Percentiles rank a stretch among this genome's conserved stretches.
Evolutionary conservation across 2,888 invertebrate species (phyloP).

Genomic region (Pammene aurita): DNA sequence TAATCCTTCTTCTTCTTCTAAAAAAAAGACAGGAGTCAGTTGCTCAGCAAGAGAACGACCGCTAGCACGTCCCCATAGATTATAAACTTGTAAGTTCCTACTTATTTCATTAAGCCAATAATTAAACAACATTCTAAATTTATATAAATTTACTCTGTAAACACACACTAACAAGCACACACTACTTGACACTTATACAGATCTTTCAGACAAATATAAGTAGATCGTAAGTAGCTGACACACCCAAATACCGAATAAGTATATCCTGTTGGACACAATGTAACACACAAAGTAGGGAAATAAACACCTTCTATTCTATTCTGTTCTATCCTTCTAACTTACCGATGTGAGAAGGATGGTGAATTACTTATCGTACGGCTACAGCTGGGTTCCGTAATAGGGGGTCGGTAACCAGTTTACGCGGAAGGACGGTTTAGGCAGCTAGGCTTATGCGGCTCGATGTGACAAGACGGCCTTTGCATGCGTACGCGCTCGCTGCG

Average conservation of each 20-base stretch:
- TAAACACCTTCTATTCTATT: not conserved
- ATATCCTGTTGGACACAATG: not conserved
- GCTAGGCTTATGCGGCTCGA: slow-evolving; percentile 63
- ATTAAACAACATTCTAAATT: too few species aligned
- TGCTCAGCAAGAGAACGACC: too few species aligned
- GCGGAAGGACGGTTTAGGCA: slow-evolving; percentile 76
- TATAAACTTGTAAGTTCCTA: too few species aligned
- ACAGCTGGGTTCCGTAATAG: slow-evolving; percentile 51
- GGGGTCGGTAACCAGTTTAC: slow-evolving; percentile 65
- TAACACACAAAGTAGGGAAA: not conserved
- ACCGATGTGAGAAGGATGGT: slow-evolving; percentile 28
- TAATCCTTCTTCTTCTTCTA: slow-evolving; percentile 30
- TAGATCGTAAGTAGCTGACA: slow-evolving; percentile 9
- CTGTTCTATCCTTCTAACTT: slow-evolving; percentile 9
- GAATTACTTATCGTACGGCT: slow-evolving; percentile 15
- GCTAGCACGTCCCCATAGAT: too few species aligned
- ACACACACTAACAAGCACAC: not conserved
- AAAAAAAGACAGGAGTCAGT: too few species aligned
- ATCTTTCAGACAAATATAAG: slow-evolving; percentile 1
- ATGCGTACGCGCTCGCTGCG: slow-evolving; percentile 55
- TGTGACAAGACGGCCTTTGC: slow-evolving; percentile 65
- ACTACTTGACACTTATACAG: not conserved
- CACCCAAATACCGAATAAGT: not conserved
- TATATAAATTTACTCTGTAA: too few species aligned
- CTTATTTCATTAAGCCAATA: too few species aligned